A percentile compares a stretch with the other conserved stretches of the same genome.
phyloP scores from a whole-genome alignment of 2,113 vertebrate genomes.

The Rhodinocichla rosea region DNA sequence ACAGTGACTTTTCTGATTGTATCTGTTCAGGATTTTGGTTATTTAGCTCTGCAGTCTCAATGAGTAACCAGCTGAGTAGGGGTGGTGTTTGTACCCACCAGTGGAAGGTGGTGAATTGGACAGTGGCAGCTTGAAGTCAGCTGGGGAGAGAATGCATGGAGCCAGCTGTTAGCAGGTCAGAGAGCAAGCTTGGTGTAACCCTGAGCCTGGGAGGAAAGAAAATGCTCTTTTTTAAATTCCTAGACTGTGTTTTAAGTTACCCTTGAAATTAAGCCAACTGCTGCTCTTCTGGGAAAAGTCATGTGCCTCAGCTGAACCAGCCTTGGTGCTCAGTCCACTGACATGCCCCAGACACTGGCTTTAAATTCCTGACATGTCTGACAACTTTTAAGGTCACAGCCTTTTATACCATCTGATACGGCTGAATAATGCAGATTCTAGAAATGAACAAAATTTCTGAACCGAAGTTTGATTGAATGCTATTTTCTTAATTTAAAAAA shows the following conservation, averaged over 20 bases:
- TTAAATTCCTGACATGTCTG: slow-evolving; percentile 3
- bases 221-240: background rate
- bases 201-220: background rate
- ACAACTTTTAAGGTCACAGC: background rate
- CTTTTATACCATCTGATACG: background rate
- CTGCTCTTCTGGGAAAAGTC: background rate
- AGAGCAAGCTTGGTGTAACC: background rate
- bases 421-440: background rate
- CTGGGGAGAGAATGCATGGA: background rate
- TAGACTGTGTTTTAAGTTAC: background rate
- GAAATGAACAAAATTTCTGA: background rate
- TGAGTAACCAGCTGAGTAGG: background rate
- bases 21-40: background rate
- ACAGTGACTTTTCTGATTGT: background rate
- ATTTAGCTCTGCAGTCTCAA: background rate
- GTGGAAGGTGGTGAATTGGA: background rate
- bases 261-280: background rate
- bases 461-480: background rate
- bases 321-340: background rate
- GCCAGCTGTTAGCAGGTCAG: background rate
- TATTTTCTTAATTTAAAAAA: background rate
- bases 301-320: background rate
- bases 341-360: background rate
- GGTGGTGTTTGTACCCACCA: background rate
- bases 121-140: background rate